Conservation (phyloP, 1,140 invertebrate species). For the Bicyclus anynana region DNA sequence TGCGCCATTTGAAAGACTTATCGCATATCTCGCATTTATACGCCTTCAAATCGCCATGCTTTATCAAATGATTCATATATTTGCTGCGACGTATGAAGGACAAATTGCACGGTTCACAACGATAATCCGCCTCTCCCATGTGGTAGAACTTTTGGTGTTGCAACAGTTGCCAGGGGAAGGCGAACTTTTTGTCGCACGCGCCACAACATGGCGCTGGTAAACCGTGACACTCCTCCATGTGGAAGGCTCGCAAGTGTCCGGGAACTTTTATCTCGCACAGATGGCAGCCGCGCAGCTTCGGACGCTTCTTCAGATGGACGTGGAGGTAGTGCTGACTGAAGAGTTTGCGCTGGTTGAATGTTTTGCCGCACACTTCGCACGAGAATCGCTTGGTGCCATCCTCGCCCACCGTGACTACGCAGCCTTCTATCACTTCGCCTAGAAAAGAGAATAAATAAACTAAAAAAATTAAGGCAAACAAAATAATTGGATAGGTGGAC, state of each 20-base stretch:
- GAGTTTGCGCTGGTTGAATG: slow-evolving; percentile 19
- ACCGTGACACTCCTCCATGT: slow-evolving; percentile 38
- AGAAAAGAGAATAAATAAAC: slow-evolving; percentile 25
- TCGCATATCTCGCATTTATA: slow-evolving; percentile 63
- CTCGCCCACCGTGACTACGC: slow-evolving; percentile 20
- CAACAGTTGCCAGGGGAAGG: slow-evolving; percentile 30
- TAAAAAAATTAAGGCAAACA: slow-evolving; percentile 9
- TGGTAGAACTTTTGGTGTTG: slow-evolving; percentile 38
- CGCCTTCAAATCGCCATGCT: slow-evolving; percentile 70
- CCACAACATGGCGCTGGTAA: slow-evolving; percentile 36
- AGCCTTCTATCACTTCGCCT: slow-evolving; percentile 73
- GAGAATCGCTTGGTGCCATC: slow-evolving; percentile 7
- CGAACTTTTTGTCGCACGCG: slow-evolving; percentile 39
- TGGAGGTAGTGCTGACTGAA: slow-evolving; percentile 28
- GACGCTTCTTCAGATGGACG: slow-evolving; percentile 31
- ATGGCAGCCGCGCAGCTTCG: slow-evolving; percentile 26
- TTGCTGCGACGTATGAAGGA: slow-evolving; percentile 50
- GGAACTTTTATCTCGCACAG: slow-evolving; percentile 31
- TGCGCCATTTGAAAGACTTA: slow-evolving; percentile 29
- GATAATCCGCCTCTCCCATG: slow-evolving; percentile 47
- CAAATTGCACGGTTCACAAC: slow-evolving; percentile 54
- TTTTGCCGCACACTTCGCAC: slow-evolving; percentile 24
- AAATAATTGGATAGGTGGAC: slow-evolving; percentile 36
- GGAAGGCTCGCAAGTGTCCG: slow-evolving; percentile 22
- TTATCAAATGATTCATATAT: slow-evolving; percentile 67